Base-by-base conservation (phyloP, 2,888 invertebrate genomes). In the Metacarcinus magister region DNA sequence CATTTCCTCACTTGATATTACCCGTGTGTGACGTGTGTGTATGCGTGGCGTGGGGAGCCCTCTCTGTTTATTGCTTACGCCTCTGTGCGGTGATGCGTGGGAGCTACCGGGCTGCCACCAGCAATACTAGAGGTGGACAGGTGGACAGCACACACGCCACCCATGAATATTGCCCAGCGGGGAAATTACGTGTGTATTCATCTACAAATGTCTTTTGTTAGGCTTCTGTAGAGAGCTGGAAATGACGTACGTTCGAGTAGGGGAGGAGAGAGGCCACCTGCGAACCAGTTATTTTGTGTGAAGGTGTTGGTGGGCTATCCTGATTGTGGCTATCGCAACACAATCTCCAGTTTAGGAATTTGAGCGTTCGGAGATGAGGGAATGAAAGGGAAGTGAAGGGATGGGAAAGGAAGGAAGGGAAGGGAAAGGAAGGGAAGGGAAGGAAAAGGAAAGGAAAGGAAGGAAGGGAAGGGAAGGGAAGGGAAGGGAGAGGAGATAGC, bases 101-200 rank as follows among this genome's bases (percentile, higher is more conserved):
- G 5, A 13, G 32, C 32, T 82, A 10, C 82, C 82, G 4, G 32
- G 32, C 82, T 10, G 82, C 10, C 82, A 82, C 82, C 32, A 0
- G 82, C 82, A 82, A 82, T 32, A 28, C 32, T 0, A 82, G 19
- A 28, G 82, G 32, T 28, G 82, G 32, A n/a, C 82, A 32, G 82
- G 32, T 82, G 67, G 67, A 67, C n/a, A 5, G n/a, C 67, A 23
- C 32, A 82, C 82, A 82, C 32, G 82, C 82, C 0, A 32, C 32
- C 32, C 82, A 82, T 82, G 82, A 82, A 82, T 82, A 82, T 82
- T 82, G 82, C 82, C 2, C 32, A 32, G 82, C 10, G 8, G 82
- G 32, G 82, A 82, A 28, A 82, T 82, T 82, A 82, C 82, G 82
- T 32, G 82, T 82, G 10, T 82, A 82, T 82, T 32, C 32, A 82